These are phyloP conservation scores for Hydropotes inermis DNA, from an alignment of 2,113 vertebrate species.

Conservation along the genomic window DNA sequence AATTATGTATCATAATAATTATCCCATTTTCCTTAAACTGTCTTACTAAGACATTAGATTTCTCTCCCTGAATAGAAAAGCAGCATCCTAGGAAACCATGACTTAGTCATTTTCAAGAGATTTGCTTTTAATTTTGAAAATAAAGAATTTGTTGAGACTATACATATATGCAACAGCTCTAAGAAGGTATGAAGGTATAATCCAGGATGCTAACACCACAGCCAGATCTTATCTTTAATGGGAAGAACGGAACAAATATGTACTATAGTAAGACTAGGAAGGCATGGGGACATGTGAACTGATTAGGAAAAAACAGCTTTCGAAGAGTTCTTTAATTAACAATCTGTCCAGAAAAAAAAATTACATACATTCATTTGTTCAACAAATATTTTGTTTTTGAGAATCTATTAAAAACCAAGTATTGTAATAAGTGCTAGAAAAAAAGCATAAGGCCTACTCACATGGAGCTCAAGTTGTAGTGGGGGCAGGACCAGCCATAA, in stretches of 20 bases:
- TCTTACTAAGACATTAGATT: neutral
- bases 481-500: neutral
- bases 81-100: neutral
- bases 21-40: neutral
- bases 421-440: neutral
- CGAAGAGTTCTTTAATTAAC: neutral
- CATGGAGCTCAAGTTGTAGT: neutral
- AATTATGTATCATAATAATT: neutral
- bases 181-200: conserved; percentile 12
- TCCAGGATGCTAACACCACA: neutral
- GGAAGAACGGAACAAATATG: neutral
- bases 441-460: neutral
- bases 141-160: neutral
- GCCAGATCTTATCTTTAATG: neutral
- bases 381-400: neutral
- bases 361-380: neutral
- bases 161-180: neutral
- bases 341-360: neutral
- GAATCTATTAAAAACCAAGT: neutral
- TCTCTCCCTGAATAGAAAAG: neutral
- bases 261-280: neutral
- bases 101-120: neutral
- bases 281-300: neutral
- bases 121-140: neutral
- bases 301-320: neutral